Base-by-base conservation (phyloP, 2,113 vertebrate genomes). In the Sinocyclocheilus rhinocerous region DNA sequence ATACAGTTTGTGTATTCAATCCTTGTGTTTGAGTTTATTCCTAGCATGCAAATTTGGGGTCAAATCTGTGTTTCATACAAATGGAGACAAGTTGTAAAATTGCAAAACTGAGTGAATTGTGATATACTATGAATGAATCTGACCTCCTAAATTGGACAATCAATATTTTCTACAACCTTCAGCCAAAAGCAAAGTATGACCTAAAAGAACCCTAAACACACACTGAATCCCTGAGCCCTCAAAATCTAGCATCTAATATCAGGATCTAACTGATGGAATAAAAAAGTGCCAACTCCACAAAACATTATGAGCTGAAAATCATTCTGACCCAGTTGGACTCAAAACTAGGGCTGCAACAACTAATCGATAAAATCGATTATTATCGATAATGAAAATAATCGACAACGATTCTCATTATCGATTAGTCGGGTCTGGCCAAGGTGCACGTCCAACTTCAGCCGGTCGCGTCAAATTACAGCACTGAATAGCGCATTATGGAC, bases 261-360 rank as follows among this genome's bases (percentile, higher is more conserved):
- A 55, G 75, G 15, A 76, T 10, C 75, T 55, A 50, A 26, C 48
- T 76, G 18, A 18, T 33, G 48, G 45, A 26, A 50, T 29, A 76
- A 76, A 76, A 72, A 72, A 72, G 33, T 52, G 75, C 45, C 48
- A 52, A 55, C 69, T 42, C n/a, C 48, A 52, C 75, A 33, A 77
- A 77, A 18, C 26, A 77, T 33, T 77, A 52, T 20, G 45, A 20
- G 24, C 75, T 77, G 75, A 77, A 77, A 77, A 77, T 77, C 15
- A 16, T 52, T 29, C 45, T 77, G 75, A 52, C 48, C n/a, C 45
- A 52, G 45, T 77, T 77, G 75, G 75, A 29, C n/a, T 7, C 13
- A 5, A 77, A 52, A 55, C 48, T n/a, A n/a, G n/a, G n/a, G n/a
- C n/a, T n/a, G n/a, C n/a, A n/a, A n/a, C n/a, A n/a, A n/a, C n/a